Base-by-base conservation (phyloP, 2,797 vertebrate species). In the Hemitrygon akajei region DNA sequence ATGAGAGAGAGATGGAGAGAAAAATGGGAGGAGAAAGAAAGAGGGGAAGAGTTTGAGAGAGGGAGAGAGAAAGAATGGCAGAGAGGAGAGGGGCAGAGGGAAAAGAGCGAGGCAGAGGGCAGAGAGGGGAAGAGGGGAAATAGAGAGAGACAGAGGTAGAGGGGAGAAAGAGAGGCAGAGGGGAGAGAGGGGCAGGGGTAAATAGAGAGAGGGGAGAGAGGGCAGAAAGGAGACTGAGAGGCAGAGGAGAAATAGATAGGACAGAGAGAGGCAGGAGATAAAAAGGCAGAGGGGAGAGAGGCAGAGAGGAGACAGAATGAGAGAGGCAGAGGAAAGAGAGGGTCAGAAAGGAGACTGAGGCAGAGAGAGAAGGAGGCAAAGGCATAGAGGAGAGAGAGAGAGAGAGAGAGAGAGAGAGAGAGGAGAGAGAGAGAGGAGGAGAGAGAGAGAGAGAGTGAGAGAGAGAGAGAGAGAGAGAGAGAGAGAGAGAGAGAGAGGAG, bases 201-300 rank as follows among this genome's bases (percentile, higher is more conserved):
- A 58, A 3, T 40, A 91, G 93, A 0, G 34, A 60, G 94, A 94
- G 75, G 30, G 0, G 58, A 94, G 75, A 1, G 34, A 95, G 94
- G 69, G 94, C 92, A 0, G 94, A 93, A 94, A 96, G 95, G 94
- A 91, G 95, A 95, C 95, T 94, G 9, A 11, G 63, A 20, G 25
- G 89, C 94, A 20, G 34, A 66, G 58, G 87, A 1, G 82, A 94
- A 34, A 94, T 77, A 69, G 56, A 76, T 3, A 22, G 93, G 94
- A 86, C 76, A 37, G 84, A 69, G 22, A n/a, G 93, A 63, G 94
- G 47, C 58, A 75, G 86, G 93, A 66, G 81, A 94, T 27, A 89
- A 5, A 5, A 91, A 93, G 94, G 94, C 47, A 82, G 93, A 75
- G 94, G 93, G 86, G 89, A 7, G 87, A 87, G 56, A 63, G 94